These are phyloP conservation scores for Drosophila sproati DNA, from an alignment of 1,140 invertebrate species.

Conservation along the genomic window DNA sequence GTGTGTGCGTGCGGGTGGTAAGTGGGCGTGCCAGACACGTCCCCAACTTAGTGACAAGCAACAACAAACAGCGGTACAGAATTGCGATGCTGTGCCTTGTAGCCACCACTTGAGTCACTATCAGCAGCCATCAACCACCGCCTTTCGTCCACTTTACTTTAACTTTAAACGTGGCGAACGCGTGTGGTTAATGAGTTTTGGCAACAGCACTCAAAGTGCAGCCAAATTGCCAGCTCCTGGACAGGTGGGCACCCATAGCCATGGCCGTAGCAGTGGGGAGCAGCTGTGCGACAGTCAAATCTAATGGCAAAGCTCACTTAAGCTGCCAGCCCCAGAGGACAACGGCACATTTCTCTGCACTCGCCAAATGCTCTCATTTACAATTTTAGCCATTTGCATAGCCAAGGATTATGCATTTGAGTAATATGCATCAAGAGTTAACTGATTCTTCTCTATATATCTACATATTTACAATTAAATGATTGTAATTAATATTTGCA, in stretches of 20 bases:
- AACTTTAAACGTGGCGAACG: constrained; percentile 25
- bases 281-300: constrained; percentile 33
- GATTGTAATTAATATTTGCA: too few relatives aligned
- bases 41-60: constrained; percentile 19
- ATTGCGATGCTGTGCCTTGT: constrained; percentile 4
- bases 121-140: too few relatives aligned
- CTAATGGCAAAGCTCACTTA: constrained; percentile 49
- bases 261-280: neutral
- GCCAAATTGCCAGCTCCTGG: constrained; percentile 11
- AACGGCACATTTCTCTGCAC: neutral
- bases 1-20: neutral
- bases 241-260: constrained; percentile 19
- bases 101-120: constrained; percentile 1
- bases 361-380: constrained; percentile 16
- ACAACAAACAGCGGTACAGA: constrained; percentile 16
- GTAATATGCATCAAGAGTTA: neutral
- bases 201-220: constrained; percentile 50
- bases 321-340: constrained; percentile 18
- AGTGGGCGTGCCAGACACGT: neutral
- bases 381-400: neutral
- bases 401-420: neutral
- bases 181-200: constrained; percentile 51
- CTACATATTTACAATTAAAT: neutral
- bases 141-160: too few relatives aligned
- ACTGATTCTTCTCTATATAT: neutral